Evolutionary conservation across 2,888 invertebrate genomes (phyloP), one percentile per base, ranked within the genome.

Genomic region (Cataglyphis livida): DNA sequence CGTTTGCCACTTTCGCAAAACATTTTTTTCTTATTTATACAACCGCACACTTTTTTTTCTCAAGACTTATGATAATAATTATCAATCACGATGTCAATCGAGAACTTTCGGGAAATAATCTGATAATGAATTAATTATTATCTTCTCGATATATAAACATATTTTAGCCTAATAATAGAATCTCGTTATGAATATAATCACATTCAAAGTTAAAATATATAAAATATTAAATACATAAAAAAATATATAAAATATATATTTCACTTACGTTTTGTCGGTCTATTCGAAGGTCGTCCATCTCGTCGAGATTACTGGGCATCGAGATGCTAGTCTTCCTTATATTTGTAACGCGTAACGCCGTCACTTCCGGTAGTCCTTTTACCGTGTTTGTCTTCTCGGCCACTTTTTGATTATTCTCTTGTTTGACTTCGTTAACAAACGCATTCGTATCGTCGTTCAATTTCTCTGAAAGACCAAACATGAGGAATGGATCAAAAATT

Each of bases 291-390:
- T 96, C 96, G 90, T 97, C 97, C 93, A 97, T 94, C 75, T 96
- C 96, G 91, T 97, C 96, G 82, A 98, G 95, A 87, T 95, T 96
- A 54, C 96, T 95, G 3, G 98, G 98, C 95, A 98, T 95, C 3
- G 97, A 97, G 85, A 97, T 96, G 3, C 97, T 97, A 89, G 97
- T 97, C 74, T 86, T 88, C 6, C 90, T 86, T 54, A 85, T 84
- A 10, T 75, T 81, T 25, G 66, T 44, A 1, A 51, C 62, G 0
- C 64, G 59, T 9, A 89, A 25, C 35, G 38, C 54, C n/a, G 54
- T 5, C 6, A 25, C 15, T 41, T 54, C 21, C 62, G 48, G 73
- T 0, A 38, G 21, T 32, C 10, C n/a, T 28, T 64, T 68, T 25
- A 61, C 57, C 57, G 18, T 44, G 3, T 7, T 51, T 3, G 59